These are phyloP conservation scores for Okapia johnstoni DNA, from an alignment of 2,113 vertebrate genomes.

Conservation along the genomic window DNA sequence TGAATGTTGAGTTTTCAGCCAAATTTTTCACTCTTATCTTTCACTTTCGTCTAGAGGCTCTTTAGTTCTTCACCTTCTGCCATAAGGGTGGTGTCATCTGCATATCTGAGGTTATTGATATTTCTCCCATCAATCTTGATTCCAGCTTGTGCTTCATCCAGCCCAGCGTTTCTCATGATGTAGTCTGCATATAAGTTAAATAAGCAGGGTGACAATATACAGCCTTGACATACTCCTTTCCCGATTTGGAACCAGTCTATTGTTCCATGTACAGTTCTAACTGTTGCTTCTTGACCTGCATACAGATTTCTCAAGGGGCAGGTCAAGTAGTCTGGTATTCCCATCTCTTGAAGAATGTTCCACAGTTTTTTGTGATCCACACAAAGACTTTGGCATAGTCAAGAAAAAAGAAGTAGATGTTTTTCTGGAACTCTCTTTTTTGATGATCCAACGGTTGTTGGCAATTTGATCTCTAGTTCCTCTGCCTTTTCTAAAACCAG, in stretches of 20 bases:
- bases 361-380: background rate
- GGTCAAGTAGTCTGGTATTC: background rate
- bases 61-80: background rate
- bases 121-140: background rate
- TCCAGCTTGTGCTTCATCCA: background rate
- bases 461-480: background rate
- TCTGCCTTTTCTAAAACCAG: background rate
- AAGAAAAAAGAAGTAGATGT: background rate
- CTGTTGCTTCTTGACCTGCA: background rate
- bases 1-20: background rate
- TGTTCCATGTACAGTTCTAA: background rate
- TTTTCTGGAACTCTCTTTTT: background rate
- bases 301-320: background rate
- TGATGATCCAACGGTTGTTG: rapidly evolving
- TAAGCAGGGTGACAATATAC: background rate
- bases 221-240: background rate
- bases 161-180: background rate
- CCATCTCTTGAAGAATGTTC: background rate
- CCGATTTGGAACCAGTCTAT: background rate
- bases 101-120: background rate
- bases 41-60: background rate
- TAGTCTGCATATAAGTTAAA: background rate
- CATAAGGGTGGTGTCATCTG: background rate
- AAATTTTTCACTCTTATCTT: background rate
- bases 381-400: background rate